A percentile compares a stretch with the other conserved stretches of the same genome.
phyloP scores from a whole-genome alignment of 2,797 vertebrate species.

The Sebastes taczanowskii region DNA sequence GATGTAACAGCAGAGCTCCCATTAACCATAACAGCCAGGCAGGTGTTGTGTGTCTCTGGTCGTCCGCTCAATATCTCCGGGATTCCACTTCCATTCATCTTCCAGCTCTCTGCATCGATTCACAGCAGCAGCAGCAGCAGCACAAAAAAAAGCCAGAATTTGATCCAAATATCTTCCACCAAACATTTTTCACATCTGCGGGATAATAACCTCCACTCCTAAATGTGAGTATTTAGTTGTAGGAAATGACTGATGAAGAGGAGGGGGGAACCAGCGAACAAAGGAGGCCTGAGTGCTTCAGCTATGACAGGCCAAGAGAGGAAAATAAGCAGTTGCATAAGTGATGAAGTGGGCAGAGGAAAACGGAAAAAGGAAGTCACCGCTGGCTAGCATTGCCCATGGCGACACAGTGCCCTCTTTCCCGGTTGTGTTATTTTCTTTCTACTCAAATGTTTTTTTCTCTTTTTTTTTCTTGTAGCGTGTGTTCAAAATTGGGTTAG shows the following conservation, averaged over 20 bases:
- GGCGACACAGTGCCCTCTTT: slow-evolving; percentile 79
- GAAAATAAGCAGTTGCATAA: slow-evolving; percentile 74
- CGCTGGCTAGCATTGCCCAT: slow-evolving; percentile 47
- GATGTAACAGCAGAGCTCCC: slow-evolving; percentile 70
- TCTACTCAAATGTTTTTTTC: slow-evolving; percentile 24
- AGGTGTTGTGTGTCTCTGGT: slow-evolving; percentile 53
- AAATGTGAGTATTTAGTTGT: slow-evolving; percentile 3
- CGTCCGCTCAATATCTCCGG: slow-evolving; percentile 31
- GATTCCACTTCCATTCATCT: slow-evolving; percentile 31
- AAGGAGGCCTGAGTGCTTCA: slow-evolving; percentile 47
- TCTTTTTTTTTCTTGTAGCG: slow-evolving; percentile 1
- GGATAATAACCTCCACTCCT: not conserved
- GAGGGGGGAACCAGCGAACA: slow-evolving; percentile 30
- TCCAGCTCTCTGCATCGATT: not conserved
- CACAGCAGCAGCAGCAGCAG: not conserved
- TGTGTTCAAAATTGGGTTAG: slow-evolving; percentile 60
- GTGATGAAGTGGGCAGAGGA: slow-evolving; percentile 69
- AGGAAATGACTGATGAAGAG: slow-evolving; percentile 17
- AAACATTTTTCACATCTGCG: not conserved
- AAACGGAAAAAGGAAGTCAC: slow-evolving; percentile 77
- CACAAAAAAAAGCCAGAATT: not conserved
- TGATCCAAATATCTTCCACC: not conserved
- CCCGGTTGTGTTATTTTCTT: slow-evolving; percentile 57
- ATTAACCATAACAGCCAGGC: slow-evolving; percentile 56
- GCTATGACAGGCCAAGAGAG: slow-evolving; percentile 43